Evolutionary conservation across 2,797 vertebrate species (phyloP).

Genomic region (Tamandua tetradactyla): DNA sequence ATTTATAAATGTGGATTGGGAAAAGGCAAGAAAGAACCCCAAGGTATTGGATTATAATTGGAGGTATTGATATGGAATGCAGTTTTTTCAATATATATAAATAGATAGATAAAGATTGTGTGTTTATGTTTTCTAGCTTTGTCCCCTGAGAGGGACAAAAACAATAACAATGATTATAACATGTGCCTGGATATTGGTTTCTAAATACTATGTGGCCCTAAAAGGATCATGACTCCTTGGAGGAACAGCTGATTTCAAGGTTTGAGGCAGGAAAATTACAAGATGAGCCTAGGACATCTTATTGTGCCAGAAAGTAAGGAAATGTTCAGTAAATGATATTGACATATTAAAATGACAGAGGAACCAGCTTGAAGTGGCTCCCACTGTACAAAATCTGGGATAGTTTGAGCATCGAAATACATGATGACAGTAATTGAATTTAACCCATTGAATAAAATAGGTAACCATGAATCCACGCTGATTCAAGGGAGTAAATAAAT

Average conservation of each 20-base stretch:
- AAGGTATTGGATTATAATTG: background rate
- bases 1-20: background rate
- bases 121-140: background rate
- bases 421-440: background rate
- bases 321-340: background rate
- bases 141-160: background rate
- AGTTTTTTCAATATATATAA: background rate
- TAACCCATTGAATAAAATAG: background rate
- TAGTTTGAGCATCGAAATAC: conserved; percentile 18
- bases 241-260: background rate
- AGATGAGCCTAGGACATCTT: background rate
- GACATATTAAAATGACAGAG: background rate
- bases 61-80: background rate
- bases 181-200: background rate
- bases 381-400: background rate
- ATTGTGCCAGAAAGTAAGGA: background rate
- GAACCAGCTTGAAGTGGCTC: background rate
- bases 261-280: background rate
- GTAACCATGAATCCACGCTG: background rate
- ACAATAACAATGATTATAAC: background rate
- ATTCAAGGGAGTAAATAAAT: background rate
- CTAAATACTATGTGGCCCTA: background rate
- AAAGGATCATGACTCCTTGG: background rate
- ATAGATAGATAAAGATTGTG: background rate
- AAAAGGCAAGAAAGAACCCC: background rate